Evolutionary conservation across 2,888 invertebrate genomes (phyloP), one percentile per base, ranked within the genome.

Genomic region (Tigriopus californicus): DNA sequence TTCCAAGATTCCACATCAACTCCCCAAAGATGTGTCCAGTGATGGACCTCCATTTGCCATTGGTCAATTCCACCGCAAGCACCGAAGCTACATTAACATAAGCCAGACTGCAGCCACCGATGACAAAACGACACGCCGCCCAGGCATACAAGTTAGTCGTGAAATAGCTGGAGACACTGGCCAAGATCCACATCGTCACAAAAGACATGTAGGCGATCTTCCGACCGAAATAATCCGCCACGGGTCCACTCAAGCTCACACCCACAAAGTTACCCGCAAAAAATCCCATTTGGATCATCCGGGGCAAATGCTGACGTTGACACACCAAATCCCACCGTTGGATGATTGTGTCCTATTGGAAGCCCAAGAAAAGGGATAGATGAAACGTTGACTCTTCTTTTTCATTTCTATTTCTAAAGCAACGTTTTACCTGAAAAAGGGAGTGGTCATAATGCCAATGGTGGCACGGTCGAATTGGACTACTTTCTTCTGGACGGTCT

Each of bases 1-100:
- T 52, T 24, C 52, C 52, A 11, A 54, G 15, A 18, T n/a, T 18
- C 12, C 24, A 40, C 11, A 41, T 18, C n/a, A 54, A 11, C 11
- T 40, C 54, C n/a, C 54, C 54, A 33, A 54, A 54, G 6, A 25
- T 15, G 46, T 44, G 46, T 15, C 46, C 46, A 15, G 46, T 18
- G n/a, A 41, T 41, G 4, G 54, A 54, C 8, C 54, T 4, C 54
- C 54, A 54, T 54, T 54, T 54, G 15, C 54, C 54, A 5, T 18
- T 40, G 6, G 40, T 22, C 15, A 54, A 33, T 54, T 54, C 54
- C 11, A 54, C 40, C 15, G 18, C 13, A n/a, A 40, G 40, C 6
- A 54, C 54, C 18, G 25, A n/a, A 6, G 41, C 33, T 2, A 41
- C 41, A 25, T 54, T 25, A 15, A 54, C n/a, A 44, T 18, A 18